Base-by-base conservation (phyloP, 1,140 invertebrate species). In the Apis cerana region DNA sequence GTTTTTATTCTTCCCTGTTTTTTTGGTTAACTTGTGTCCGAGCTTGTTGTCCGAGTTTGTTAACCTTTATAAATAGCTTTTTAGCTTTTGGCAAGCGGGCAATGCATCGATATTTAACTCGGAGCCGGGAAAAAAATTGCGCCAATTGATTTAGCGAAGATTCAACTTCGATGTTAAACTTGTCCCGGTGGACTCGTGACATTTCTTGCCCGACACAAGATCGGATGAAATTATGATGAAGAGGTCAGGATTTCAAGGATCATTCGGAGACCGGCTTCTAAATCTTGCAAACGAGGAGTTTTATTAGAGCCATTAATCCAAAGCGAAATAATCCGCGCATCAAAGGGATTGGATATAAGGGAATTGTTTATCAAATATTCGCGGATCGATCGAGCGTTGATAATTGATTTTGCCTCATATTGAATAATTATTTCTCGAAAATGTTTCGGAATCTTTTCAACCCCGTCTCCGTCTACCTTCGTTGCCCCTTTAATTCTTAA, bases 211-310 rank as follows among this genome's bases (percentile, higher is more conserved):
- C 54, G 54, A 27, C 58, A 21, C 43, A 50, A 17, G 50, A 71
- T 54, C 21, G 1, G 58, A 64, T 56, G 59, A 74, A 80, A 74
- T 80, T 72, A 23, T 64, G 70, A 56, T 48, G 50, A 64, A 62
- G 43, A 52, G 19, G 67, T 54, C 68, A 23, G 15, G 23, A 2
- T 7, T 74, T 54, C n/a, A 15, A 80, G 43, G 69, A 80, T 80
- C 77, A n/a, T 17, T n/a, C 43, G 52, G 9, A 12, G 59, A 23
- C 27, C 27, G 27, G 5, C 21, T 74, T 21, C 21, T 74, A 23
- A 80, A 74, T 64, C 2, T 64, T 74, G 77, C 19, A 43, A 43
- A 80, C 21, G 21, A 43, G 5, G 1, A n/a, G 64, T 58, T 68
- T 48, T 27, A 69, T 69, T 48, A 7, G 50, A 17, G 15, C 2